Evolutionary conservation across 2,888 invertebrate genomes (phyloP).

Genomic region (Dynastes maya): DNA sequence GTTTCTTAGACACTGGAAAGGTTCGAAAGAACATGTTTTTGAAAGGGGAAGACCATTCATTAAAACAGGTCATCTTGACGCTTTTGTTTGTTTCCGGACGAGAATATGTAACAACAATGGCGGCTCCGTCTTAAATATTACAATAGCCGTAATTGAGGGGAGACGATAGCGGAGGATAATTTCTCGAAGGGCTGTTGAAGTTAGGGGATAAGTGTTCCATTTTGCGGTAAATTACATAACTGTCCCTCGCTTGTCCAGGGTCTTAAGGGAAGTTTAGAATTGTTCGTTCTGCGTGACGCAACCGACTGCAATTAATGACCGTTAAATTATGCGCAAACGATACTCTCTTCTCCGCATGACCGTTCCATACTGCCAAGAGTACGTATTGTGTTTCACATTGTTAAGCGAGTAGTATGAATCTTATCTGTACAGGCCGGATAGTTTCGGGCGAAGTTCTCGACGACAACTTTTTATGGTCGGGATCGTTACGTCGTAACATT

Average conservation of each 20-base stretch:
- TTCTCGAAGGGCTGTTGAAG: constrained; percentile 31
- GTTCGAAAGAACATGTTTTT: too few relatives aligned
- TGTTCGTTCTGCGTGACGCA: constrained; percentile 41
- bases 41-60: neutral
- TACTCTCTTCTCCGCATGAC: constrained; percentile 29
- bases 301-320: constrained; percentile 38
- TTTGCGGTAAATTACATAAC: constrained; percentile 42
- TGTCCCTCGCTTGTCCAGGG: constrained; percentile 28
- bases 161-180: constrained; percentile 6
- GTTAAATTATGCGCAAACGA: constrained; percentile 44
- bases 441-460: neutral
- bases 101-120: neutral
- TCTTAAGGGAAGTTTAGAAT: constrained; percentile 39
- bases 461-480: neutral
- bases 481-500: constrained; percentile 1
- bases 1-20: too few relatives aligned
- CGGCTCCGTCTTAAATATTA: constrained; percentile 21
- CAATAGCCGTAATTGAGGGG: constrained; percentile 5
- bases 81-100: neutral
- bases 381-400: constrained; percentile 23
- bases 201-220: constrained; percentile 38
- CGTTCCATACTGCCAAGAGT: neutral
- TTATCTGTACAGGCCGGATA: constrained; percentile 4
- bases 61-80: neutral
- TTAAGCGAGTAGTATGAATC: constrained; percentile 23